Conservation (phyloP, 2,113 vertebrate species). For the Gymnarchus niloticus region DNA sequence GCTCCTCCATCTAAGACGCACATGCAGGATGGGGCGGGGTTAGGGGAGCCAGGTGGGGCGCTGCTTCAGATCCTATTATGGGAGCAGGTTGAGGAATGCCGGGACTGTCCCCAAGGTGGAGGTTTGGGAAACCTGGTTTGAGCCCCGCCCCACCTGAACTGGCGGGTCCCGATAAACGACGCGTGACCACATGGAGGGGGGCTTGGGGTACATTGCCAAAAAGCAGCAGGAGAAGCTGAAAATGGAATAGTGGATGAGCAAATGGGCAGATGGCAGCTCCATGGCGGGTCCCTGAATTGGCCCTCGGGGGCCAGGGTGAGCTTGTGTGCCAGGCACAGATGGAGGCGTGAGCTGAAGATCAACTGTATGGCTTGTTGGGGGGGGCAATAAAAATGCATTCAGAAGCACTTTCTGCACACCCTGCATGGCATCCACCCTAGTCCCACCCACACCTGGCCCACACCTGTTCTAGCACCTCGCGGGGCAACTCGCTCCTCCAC, state of each 20-base stretch:
- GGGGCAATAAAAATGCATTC: not conserved
- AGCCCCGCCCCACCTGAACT: not conserved
- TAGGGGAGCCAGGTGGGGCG: no score
- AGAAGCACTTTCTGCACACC: no score
- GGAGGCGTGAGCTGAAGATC: not conserved
- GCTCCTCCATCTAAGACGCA: conserved; percentile 77
- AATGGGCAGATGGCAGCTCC: conserved; percentile 17
- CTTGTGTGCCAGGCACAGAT: not conserved
- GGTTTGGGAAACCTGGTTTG: not conserved
- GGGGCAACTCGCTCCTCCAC: conserved; percentile 75
- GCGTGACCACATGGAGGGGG: not conserved
- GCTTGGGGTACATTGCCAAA: no score
- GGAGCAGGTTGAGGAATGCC: not conserved
- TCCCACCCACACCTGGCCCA: no score
- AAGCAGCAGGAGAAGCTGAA: not conserved
- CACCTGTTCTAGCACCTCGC: conserved; percentile 86
- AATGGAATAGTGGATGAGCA: not conserved
- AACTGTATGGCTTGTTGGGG: not conserved
- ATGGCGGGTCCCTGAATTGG: not conserved
- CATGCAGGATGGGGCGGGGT: no score
- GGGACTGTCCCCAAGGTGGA: not conserved
- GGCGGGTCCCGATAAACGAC: not conserved
- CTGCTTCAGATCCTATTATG: no score
- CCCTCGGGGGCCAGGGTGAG: not conserved
- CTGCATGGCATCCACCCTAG: no score